Base-by-base conservation (phyloP, 2,797 vertebrate genomes). In the Carapus acus region DNA sequence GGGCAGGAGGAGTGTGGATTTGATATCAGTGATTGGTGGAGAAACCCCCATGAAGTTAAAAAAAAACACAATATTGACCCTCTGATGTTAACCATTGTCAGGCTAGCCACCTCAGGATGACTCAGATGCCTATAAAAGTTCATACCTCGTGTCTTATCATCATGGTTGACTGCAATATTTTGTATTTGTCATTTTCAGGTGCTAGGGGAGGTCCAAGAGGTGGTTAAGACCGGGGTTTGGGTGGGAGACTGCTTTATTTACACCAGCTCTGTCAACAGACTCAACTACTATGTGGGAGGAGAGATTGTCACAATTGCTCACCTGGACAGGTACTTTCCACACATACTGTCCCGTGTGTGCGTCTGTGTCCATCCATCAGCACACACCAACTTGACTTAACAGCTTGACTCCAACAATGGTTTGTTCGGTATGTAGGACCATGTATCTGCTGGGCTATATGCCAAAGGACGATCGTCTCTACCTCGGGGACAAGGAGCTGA, bases 161-260 rank as follows among this genome's bases (percentile, higher is more conserved):
- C n/a, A n/a, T 27, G 5, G 4, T 27, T 27, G 9, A 27, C 24
- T 27, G 4, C 24, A n/a, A n/a, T n/a, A n/a, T 14, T 8, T 22
- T 43, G 11, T 37, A 12, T 33, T 6, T 24, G 1, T 23, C 18
- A 8, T 11, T 40, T 8, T 3, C 19, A 80, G 93, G 93, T 96
- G 69, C 88, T 90, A 62, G 93, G 91, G 55, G 94, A 96, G 77
- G 89, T 95, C 71, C 88, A 92, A 59, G 93, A 94, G 76, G 90
- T 93, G 62, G 93, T 96, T 50, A 95, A 91, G 88, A 96, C 93
- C 0, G 94, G 93, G 4, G 65, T 92, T 43, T 96, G 94, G 94
- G 94, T 96, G 0, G 94, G 94, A 0, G 94, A 96, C 76, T 96
- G 94, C 77, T 96, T 96, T 74, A 96, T 96, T 83, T 96, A 93